These are phyloP conservation scores for Dynastes tityus DNA, from an alignment of 2,888 invertebrate genomes.

Conservation along the genomic window DNA sequence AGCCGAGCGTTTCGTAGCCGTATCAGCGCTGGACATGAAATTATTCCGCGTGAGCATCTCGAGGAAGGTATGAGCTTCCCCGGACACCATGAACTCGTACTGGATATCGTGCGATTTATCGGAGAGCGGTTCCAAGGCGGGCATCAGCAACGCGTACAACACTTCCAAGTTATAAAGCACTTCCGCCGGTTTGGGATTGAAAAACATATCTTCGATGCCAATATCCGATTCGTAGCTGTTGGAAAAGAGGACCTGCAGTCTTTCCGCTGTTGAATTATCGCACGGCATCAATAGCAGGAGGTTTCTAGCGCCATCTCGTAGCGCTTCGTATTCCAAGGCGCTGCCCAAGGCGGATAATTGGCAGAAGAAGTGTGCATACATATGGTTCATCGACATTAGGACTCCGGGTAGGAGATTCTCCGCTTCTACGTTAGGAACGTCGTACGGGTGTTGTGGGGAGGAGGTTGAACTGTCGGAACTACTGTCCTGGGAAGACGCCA, in stretches of 20 bases:
- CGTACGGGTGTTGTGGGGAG: slow-evolving; percentile 90
- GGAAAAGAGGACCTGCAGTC: slow-evolving; percentile 75
- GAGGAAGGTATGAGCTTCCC: slow-evolving; percentile 79
- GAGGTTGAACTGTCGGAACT: slow-evolving; percentile 96
- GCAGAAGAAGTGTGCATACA: slow-evolving; percentile 86
- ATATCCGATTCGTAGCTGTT: slow-evolving; percentile 66
- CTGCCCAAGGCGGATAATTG: slow-evolving; percentile 93
- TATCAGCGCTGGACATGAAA: slow-evolving; percentile 86
- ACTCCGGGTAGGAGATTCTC: slow-evolving; percentile 94
- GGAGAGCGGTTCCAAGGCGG: slow-evolving; percentile 85
- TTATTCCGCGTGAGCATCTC: slow-evolving; percentile 90
- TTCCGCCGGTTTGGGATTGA: slow-evolving; percentile 81
- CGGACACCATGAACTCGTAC: slow-evolving; percentile 79
- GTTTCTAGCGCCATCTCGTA: slow-evolving; percentile 88
- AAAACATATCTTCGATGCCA: slow-evolving; percentile 78
- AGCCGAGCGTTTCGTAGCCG: slow-evolving; percentile 80
- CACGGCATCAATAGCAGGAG: slow-evolving; percentile 88
- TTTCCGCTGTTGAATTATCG: slow-evolving; percentile 72
- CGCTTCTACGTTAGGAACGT: slow-evolving; percentile 82
- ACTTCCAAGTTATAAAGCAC: slow-evolving; percentile 80
- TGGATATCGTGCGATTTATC: slow-evolving; percentile 83
- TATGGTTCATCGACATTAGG: slow-evolving; percentile 86
- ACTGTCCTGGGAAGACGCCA: slow-evolving; percentile 90
- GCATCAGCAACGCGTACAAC: slow-evolving; percentile 92
- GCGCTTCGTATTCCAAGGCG: slow-evolving; percentile 82